A percentile compares a stretch with the other conserved stretches of the same genome.
Conservation (phyloP, 2,113 vertebrate genomes). For the Ceuthmochares aereus region DNA sequence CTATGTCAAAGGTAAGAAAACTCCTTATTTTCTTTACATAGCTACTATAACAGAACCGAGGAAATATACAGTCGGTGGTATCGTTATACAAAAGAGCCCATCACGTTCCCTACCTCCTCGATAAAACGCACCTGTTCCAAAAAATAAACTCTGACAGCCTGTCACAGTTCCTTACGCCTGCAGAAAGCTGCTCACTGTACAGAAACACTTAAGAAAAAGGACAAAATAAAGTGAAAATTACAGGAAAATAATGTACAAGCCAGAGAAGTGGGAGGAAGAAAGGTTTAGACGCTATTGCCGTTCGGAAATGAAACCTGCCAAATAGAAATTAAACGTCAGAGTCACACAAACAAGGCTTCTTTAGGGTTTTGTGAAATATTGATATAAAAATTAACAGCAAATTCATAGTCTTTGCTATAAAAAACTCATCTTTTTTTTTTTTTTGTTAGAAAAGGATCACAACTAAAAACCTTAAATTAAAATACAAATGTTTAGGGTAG, state of each 20-base stretch:
- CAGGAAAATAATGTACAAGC: constrained; percentile 44
- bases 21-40: constrained; percentile 37
- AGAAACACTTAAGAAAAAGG: constrained; percentile 26
- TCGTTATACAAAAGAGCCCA: constrained; percentile 35
- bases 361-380: constrained; percentile 64
- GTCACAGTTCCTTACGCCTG: neutral
- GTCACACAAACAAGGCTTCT: constrained; percentile 72
- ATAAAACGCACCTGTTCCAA: neutral
- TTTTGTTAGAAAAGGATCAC: constrained; percentile 70
- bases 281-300: constrained; percentile 34
- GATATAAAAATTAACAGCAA: constrained; percentile 80
- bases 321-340: constrained; percentile 73
- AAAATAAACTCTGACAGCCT: constrained; percentile 20
- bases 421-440: constrained; percentile 66
- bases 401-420: constrained; percentile 77
- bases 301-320: constrained; percentile 66
- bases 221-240: neutral
- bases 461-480: constrained; percentile 72
- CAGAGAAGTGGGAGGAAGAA: constrained; percentile 53
- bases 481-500: constrained; percentile 79
- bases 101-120: neutral
- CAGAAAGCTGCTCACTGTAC: constrained; percentile 57
- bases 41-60: constrained; percentile 17
- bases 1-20: constrained; percentile 8
- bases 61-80: constrained; percentile 70